Conservation (phyloP, 2,797 vertebrate genomes). For the Phyllotis vaccarum region DNA sequence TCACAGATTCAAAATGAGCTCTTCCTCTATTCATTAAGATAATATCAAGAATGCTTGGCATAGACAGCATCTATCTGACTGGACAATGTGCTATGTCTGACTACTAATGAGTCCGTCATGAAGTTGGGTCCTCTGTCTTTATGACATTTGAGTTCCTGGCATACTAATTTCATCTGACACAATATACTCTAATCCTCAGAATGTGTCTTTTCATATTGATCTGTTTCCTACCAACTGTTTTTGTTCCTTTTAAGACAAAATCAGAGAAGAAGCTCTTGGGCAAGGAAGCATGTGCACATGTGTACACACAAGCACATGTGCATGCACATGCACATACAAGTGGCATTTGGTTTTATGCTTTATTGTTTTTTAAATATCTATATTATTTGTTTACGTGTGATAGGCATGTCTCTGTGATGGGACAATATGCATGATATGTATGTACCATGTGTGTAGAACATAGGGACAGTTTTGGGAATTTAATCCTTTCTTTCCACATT, state of each 20-base stretch:
- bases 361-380: neutral
- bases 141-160: conserved; percentile 76
- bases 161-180: conserved; percentile 70
- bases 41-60: conserved; percentile 73
- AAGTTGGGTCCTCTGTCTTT: conserved; percentile 73
- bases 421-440: too few relatives aligned
- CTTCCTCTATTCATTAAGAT: conserved; percentile 77
- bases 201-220: conserved; percentile 29
- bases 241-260: conserved; percentile 41
- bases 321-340: neutral
- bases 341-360: neutral
- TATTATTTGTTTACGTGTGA: neutral
- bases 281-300: neutral
- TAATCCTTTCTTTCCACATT: neutral
- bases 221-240: conserved; percentile 32
- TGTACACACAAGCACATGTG: too few relatives aligned
- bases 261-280: neutral
- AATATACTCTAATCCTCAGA: conserved; percentile 13
- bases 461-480: neutral
- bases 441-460: neutral
- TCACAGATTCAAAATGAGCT: conserved; percentile 75
- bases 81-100: conserved; percentile 50
- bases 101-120: conserved; percentile 78
- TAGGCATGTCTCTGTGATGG: neutral
- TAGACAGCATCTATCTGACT: conserved; percentile 61